Percentiles rank a stretch among this genome's conserved stretches.
Conservation (phyloP, 2,888 invertebrate genomes). For the Protodeltote pygarga region DNA sequence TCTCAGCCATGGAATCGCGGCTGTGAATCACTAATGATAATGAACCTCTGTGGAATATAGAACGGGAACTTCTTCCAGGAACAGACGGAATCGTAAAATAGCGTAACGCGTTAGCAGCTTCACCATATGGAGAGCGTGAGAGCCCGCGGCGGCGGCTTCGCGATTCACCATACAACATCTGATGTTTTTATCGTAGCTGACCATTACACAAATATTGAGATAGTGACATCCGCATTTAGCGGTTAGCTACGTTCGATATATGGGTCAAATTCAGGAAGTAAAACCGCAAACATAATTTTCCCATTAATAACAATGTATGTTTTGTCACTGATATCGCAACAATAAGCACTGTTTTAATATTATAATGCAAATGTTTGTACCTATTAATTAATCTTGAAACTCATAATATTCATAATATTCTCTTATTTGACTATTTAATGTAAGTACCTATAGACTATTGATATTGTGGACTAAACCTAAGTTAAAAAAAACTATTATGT, state of each 20-base stretch:
- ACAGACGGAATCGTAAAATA: constrained; percentile 56
- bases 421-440: too few relatives aligned
- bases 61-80: constrained; percentile 64
- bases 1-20: constrained; percentile 72
- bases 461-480: neutral
- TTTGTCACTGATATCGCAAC: constrained; percentile 24
- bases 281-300: constrained; percentile 75
- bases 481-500: neutral
- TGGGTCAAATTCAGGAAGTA: constrained; percentile 78
- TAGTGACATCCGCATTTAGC: constrained; percentile 74
- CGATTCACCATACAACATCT: constrained; percentile 58
- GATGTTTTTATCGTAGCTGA: constrained; percentile 67
- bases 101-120: constrained; percentile 47
- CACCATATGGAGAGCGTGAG: constrained; percentile 71
- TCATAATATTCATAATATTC: too few relatives aligned
- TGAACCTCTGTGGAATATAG: constrained; percentile 62
- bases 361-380: too few relatives aligned
- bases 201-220: constrained; percentile 63
- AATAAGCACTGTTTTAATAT: constrained; percentile 8
- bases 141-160: constrained; percentile 48
- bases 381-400: too few relatives aligned
- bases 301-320: constrained; percentile 51
- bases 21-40: constrained; percentile 75
- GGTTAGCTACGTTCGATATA: constrained; percentile 60
- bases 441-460: too few relatives aligned